Evolutionary conservation across 2,888 invertebrate species (phyloP), one percentile per base, ranked within the genome.

Genomic region (Nomada lathburiana): DNA sequence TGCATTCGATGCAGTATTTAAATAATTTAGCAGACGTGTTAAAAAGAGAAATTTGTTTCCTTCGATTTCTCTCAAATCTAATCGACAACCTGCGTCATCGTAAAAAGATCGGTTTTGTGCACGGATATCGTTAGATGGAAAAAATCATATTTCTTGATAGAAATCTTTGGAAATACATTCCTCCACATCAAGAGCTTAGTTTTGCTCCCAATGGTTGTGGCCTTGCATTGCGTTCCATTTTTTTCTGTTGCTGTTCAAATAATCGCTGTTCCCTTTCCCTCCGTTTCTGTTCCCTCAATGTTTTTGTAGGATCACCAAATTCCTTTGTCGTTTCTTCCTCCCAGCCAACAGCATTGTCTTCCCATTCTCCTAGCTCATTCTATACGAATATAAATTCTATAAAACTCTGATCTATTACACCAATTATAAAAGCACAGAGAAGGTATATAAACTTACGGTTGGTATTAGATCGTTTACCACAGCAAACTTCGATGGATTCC

Each of bases 331-430:
- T 91, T 82, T 92, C 92, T 86, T 95, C 95, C 82, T 95, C 95
- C 95, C 95, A 95, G 47, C 94, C 94, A n/a, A 93, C 94, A 26
- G 90, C 92, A 82, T 94, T 95, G 68, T 95, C 95, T 76, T 94
- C 94, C 95, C 95, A 95, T 83, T 95, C 95, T 86, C 94, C 95
- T 20, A 95, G 92, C 84, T 95, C 95, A 63, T 94, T 94, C 94
- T 95, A 72, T 11, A 77, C 80, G 76, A 70, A 64, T 0, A 57
- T n/a, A 13, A 26, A 0, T 50, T 59, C 59, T 7, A n/a, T 18
- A 53, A 11, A 47, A 62, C 16, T 5, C 47, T n/a, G 1, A 16
- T 42, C 13, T 0, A 20, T 18, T 20, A 0, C 42, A 26, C 65
- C 47, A 36, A 7, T 55, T 42, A 23, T 18, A 18, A n/a, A 16